Conservation (phyloP, 37 sponge, comb jelly and placozoan species). For the Halichondria panicea region DNA sequence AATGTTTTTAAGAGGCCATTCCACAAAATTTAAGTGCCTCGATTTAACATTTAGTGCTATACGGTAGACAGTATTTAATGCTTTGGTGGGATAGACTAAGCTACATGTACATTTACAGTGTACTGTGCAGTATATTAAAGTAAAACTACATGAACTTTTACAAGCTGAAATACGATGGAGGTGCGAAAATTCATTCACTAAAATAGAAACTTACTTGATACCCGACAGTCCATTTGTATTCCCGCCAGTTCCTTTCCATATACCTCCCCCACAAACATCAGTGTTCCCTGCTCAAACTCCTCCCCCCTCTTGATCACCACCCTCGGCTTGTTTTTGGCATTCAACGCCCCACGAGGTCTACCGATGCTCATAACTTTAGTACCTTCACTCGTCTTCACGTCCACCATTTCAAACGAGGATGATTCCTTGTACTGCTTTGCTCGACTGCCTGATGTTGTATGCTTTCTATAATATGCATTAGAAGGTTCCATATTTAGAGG, state of each 20-base stretch:
- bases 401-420: background rate
- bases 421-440: no score
- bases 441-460: no score
- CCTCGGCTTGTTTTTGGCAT: slow-evolving; percentile 12
- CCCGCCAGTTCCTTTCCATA: slow-evolving; percentile 36
- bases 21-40: no score
- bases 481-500: no score
- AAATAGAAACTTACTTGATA: slow-evolving; percentile 22
- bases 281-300: slow-evolving; percentile 27
- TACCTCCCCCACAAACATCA: slow-evolving; percentile 17
- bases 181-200: no score
- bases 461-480: no score
- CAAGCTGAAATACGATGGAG: background rate
- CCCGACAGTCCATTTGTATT: slow-evolving; percentile 21
- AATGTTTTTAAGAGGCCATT: no score
- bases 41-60: no score
- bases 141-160: background rate
- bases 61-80: no score
- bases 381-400: slow-evolving; percentile 28
- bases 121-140: background rate
- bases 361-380: background rate
- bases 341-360: slow-evolving; percentile 9
- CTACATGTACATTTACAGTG: background rate
- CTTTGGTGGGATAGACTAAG: background rate
- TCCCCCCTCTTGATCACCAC: slow-evolving; percentile 42